A percentile compares a stretch with the other conserved stretches of the same genome.
Conservation (phyloP, 2,888 invertebrate species). For the Lacanobia oleracea region DNA sequence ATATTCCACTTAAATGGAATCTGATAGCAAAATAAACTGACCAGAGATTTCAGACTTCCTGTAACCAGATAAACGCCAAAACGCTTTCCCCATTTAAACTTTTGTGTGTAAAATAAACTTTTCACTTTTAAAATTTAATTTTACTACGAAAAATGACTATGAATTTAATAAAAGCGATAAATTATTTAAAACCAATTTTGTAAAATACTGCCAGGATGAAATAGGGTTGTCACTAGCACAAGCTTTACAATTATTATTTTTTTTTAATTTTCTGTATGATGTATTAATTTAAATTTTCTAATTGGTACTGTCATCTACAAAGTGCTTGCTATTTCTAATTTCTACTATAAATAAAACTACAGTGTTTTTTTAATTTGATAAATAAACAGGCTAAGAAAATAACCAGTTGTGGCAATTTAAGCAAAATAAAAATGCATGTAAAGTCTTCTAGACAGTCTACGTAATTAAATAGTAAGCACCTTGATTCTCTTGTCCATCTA, state of each 20-base stretch:
- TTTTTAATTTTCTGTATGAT: not conserved
- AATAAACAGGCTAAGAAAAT: constrained; percentile 1
- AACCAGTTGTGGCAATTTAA: not conserved
- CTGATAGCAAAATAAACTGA: not conserved
- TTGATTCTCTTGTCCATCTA: constrained; percentile 58
- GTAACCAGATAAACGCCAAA: not conserved
- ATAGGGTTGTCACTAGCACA: constrained; percentile 35
- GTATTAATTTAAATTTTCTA: not conserved
- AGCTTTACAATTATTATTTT: not conserved
- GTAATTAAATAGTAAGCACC: constrained; percentile 51
- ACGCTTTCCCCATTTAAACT: not conserved
- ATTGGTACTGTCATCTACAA: constrained; percentile 8
- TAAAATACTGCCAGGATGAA: constrained; percentile 23
- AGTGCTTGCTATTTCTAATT: constrained; percentile 42
- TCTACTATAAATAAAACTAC: constrained; percentile 34
- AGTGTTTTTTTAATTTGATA: constrained; percentile 2
- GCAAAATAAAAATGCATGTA: constrained; percentile 11
- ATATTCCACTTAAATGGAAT: not conserved
- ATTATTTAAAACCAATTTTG: constrained; percentile 50
- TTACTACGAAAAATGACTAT: constrained; percentile 1
- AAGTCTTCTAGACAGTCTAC: constrained; percentile 30
- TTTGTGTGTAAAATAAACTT: not conserved
- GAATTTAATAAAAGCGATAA: constrained; percentile 52
- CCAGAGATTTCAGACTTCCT: not conserved
- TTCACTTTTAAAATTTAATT: not conserved